Base-by-base conservation (phyloP, 2,113 vertebrate genomes). In the Gracilinanus agilis region DNA sequence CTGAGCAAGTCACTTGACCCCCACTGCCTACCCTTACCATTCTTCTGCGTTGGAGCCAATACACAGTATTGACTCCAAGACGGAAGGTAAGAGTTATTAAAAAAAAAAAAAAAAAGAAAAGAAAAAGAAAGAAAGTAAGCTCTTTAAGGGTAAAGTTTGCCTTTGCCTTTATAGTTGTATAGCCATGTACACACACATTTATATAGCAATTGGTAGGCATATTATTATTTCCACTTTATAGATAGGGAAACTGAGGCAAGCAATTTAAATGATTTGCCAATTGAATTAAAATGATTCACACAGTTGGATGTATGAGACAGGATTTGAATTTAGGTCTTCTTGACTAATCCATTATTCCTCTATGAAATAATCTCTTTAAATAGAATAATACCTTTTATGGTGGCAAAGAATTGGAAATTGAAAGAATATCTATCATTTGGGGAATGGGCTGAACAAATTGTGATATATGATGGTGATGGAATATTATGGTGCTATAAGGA, bases 361-460 rank as follows among this genome's bases (percentile, higher is more conserved):
- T 67, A 9, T 94, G 55, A 40, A 89, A 94, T 58, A 27, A n/a
- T 75, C 34, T 53, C 44, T 91, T 94, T 89, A 90, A 94, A 89
- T 83, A 95, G 9, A 93, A 54, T 49, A 49, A 49, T 49, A 49
- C 49, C 2, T 49, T 49, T 2, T 49, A 49, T 49, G 49, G 49
- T 49, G 49, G 49, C 49, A 49, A 49, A 49, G 49, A 49, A 49
- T 49, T 49, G 49, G 49, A 49, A 49, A 49, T 49, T 49, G 2
- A 49, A 49, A 49, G 49, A 5, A 2, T 49, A 5, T 49, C 49
- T 5, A 49, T 49, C 49, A 49, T 3, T 49, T 49, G 49, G 49
- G 49, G 49, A 5, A 49, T 49, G 49, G 49, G 49, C 49, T 49
- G 2, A 49, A 49, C 49, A 49, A 49, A 49, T 49, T 49, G 49